phyloP scores from a whole-genome alignment of 1,140 invertebrate genomes.

The Bemisia tabaci region DNA sequence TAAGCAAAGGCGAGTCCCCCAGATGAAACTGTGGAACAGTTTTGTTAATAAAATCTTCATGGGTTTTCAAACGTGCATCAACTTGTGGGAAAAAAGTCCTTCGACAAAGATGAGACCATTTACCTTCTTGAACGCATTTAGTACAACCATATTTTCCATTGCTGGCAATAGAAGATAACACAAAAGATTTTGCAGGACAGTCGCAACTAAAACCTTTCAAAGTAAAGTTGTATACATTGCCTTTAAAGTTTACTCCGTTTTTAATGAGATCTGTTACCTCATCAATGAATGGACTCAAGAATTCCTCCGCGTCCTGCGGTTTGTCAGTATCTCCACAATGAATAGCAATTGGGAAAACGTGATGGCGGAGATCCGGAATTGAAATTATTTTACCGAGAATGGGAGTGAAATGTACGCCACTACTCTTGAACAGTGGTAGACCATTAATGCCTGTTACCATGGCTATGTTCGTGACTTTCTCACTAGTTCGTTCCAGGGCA shows the following conservation, averaged over 20 bases:
- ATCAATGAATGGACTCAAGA: not conserved
- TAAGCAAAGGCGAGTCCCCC: not conserved
- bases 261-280: not conserved
- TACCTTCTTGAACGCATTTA: not conserved
- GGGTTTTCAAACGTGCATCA: not conserved
- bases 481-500: too few species aligned
- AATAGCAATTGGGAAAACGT: not conserved
- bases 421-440: too few species aligned
- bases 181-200: not conserved
- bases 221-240: not conserved
- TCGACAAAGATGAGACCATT: too few species aligned
- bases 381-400: too few species aligned
- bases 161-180: not conserved
- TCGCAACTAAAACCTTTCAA: not conserved
- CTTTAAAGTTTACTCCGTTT: not conserved
- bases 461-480: too few species aligned
- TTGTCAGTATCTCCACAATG: not conserved
- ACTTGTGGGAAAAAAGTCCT: not conserved
- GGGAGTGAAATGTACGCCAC: too few species aligned
- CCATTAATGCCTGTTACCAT: too few species aligned
- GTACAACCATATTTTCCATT: not conserved
- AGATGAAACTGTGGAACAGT: not conserved
- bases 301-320: not conserved
- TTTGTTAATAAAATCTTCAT: not conserved
- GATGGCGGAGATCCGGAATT: not conserved